phyloP scores from a whole-genome alignment of 2,113 vertebrate species.

The Toxotes chatareus region DNA sequence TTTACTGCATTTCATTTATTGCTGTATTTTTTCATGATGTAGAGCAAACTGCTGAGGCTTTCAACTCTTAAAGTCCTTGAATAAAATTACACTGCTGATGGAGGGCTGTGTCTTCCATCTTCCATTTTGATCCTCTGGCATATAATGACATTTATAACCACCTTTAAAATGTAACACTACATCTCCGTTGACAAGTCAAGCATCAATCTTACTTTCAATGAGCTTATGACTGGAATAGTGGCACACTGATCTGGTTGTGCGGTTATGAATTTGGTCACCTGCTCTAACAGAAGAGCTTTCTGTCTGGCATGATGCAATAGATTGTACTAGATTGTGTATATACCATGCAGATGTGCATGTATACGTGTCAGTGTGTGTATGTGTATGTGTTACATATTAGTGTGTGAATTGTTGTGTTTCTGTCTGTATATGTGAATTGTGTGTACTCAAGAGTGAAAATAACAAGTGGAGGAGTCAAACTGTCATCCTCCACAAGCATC shows the following conservation, averaged over 20 bases:
- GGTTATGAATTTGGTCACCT: slow-evolving; percentile 18
- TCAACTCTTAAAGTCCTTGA: slow-evolving; percentile 29
- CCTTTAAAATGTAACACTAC: slow-evolving; percentile 60
- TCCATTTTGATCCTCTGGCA: slow-evolving; percentile 54
- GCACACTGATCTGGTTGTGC: slow-evolving; percentile 8
- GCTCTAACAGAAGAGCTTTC: slow-evolving; percentile 10
- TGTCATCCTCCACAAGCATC: slow-evolving; percentile 56
- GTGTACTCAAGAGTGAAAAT: slow-evolving; percentile 75
- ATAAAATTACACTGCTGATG: slow-evolving; percentile 43
- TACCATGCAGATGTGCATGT: neutral
- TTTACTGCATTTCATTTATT: slow-evolving; percentile 23
- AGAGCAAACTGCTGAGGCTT: slow-evolving; percentile 29
- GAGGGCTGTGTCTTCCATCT: slow-evolving; percentile 52
- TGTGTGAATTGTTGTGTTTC: slow-evolving; percentile 14
- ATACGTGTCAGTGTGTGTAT: neutral
- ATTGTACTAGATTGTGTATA: neutral
- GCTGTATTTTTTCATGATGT: slow-evolving; percentile 20
- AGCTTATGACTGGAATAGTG: slow-evolving; percentile 33
- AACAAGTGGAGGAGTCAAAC: slow-evolving; percentile 76
- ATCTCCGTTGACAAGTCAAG: slow-evolving; percentile 51
- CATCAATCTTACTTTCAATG: slow-evolving; percentile 56
- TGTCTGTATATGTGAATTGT: slow-evolving; percentile 39
- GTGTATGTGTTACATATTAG: slow-evolving; percentile 23
- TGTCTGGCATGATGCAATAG: slow-evolving; percentile 5
- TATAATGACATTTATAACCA: slow-evolving; percentile 65